Evolutionary conservation across 2,113 vertebrate genomes (phyloP), one percentile per base, ranked within the genome.

Genomic region (Vidua macroura): DNA sequence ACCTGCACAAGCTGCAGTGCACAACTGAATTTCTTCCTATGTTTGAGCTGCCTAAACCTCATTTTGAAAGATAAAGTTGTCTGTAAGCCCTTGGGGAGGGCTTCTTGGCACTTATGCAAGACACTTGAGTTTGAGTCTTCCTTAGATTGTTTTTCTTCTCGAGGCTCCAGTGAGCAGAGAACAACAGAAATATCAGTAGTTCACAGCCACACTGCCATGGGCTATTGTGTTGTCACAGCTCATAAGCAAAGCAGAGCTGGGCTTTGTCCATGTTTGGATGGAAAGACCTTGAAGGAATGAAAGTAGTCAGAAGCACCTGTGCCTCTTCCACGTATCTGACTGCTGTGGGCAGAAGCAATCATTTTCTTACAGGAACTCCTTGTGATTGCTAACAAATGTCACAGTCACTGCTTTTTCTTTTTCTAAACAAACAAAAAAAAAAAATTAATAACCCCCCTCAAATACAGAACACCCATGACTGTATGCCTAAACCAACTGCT

Each of bases 161-260:
- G 3, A 84, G 89, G 86, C 63, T 90, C 23, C 73, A 62, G 66
- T 49, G 77, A 86, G 31, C 21, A 35, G 15, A 64, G 90, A 87
- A 89, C 70, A 92, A 86, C 78, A 80, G 69, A 93, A 95, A 68
- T 86, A 94, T 31, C 85, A 67, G 77, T 49, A 93, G 86, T 94
- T 83, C 83, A 83, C 68, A 94, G 81, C 66, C 72, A 75, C 37
- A 7, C 14, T 70, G 94, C 94, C 86, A 33, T 1, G 6, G 67
- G 90, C 67, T 68, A 43, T 74, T 1, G 1, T 51, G 51, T 60
- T 96, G 96, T 92, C 96, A 91, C 86, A 91, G 88, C 86, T 90
- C 44, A 92, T 93, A 91, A 94, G 78, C 35, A 53, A 95, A 94
- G 60, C 41, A 75, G 82, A 93, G 69, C 67, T 76, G 44, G 73